phyloP scores from a whole-genome alignment of 2,113 vertebrate species.

The Pseudopipra pipra region DNA sequence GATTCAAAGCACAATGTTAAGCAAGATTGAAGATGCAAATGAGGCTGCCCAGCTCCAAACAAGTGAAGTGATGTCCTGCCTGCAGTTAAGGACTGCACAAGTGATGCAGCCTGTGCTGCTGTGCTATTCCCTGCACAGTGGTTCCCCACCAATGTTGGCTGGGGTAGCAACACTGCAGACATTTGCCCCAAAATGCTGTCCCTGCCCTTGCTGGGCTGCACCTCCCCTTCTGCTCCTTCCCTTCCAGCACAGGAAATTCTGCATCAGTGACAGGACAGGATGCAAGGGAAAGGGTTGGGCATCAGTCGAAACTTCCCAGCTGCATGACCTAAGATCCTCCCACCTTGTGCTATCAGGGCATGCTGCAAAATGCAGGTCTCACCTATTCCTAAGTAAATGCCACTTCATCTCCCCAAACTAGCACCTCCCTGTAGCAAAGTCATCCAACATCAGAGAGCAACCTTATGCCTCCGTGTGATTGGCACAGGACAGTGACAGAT shows the following conservation, averaged over 20 bases:
- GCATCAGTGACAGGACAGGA: neutral
- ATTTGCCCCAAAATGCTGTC: neutral
- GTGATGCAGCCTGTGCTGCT: neutral
- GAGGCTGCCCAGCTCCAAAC: neutral
- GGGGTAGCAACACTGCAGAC: neutral
- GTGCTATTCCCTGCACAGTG: neutral
- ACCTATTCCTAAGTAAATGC: neutral
- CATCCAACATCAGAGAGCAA: neutral
- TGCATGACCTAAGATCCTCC: neutral
- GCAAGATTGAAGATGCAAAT: neutral
- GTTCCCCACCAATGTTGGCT: fast-evolving
- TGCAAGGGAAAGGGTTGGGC: neutral
- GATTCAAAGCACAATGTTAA: neutral
- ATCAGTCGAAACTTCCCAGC: neutral
- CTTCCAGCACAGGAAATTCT: neutral
- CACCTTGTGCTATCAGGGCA: neutral
- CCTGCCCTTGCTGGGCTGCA: neutral
- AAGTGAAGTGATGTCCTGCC: neutral
- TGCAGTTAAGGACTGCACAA: neutral
- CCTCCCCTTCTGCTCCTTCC: neutral
- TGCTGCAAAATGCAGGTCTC: neutral
- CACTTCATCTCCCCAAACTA: neutral
- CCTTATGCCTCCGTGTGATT: neutral
- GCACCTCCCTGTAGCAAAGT: neutral
- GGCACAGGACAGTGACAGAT: fast-evolving